Evolutionary conservation across 1,140 invertebrate genomes (phyloP).

Genomic region (Euglossa dilemma): DNA sequence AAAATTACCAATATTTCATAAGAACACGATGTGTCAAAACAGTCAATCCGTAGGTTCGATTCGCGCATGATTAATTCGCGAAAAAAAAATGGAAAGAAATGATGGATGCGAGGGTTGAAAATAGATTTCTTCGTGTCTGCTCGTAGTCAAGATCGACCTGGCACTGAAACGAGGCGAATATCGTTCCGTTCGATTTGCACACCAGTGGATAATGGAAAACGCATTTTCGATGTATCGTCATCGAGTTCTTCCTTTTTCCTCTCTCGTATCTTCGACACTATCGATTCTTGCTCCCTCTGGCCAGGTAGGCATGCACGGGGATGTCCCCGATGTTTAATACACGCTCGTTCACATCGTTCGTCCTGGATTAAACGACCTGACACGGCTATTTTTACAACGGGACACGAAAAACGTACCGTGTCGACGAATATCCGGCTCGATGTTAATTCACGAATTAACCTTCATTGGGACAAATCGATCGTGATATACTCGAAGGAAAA

Average conservation of each 20-base stretch:
- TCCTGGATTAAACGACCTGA: constrained; percentile 55
- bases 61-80: too few relatives aligned
- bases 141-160: constrained; percentile 12
- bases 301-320: constrained; percentile 22
- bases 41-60: constrained; percentile 43
- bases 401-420: neutral
- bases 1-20: too few relatives aligned
- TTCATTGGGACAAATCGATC: constrained; percentile 1
- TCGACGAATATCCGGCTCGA: neutral
- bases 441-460: constrained; percentile 13
- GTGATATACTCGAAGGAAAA: neutral
- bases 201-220: constrained; percentile 69
- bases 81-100: too few relatives aligned
- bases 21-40: constrained; percentile 12
- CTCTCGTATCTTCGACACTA: neutral
- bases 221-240: constrained; percentile 68
- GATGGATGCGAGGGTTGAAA: constrained; percentile 44
- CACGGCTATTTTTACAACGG: constrained; percentile 48
- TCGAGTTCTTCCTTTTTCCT: neutral
- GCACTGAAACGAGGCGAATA: constrained; percentile 2
- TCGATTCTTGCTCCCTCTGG: neutral
- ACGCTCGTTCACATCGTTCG: constrained; percentile 46
- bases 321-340: constrained; percentile 61
- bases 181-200: constrained; percentile 54
- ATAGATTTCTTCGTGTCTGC: constrained; percentile 47